Conservation (phyloP, 2,888 invertebrate species). For the Operophtera brumata region DNA sequence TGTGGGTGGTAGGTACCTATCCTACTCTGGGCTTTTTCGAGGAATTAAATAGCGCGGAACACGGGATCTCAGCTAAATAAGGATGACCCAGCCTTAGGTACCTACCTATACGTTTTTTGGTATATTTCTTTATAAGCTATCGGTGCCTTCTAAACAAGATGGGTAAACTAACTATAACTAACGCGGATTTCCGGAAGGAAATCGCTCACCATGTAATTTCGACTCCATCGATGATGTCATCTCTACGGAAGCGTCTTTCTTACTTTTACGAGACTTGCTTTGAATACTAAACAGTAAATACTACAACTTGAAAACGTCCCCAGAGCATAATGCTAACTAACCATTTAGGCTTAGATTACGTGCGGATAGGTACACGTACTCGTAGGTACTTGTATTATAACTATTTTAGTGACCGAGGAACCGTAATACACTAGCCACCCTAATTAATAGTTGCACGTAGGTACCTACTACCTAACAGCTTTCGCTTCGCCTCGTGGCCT, state of each 20-base stretch:
- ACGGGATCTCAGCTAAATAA: no score
- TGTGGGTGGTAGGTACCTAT: no score
- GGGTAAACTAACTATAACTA: no score
- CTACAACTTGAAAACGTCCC: constrained; percentile 18
- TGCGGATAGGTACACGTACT: no score
- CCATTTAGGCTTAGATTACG: no score
- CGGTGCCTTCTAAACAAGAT: no score
- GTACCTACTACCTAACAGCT: constrained; percentile 46
- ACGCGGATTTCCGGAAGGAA: constrained; percentile 17
- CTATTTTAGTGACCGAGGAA: background rate
- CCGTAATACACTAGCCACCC: constrained; percentile 2
- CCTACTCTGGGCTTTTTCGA: no score
- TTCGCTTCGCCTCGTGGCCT: constrained; percentile 66
- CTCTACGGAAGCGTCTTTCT: constrained; percentile 18
- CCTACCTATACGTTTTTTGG: no score
- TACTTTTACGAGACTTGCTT: constrained; percentile 18
- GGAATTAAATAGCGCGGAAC: no score
- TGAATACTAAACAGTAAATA: constrained; percentile 24
- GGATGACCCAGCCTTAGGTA: no score
- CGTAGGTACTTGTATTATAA: no score
- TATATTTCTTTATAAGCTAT: no score
- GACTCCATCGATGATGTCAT: constrained; percentile 23
- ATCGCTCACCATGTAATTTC: background rate
- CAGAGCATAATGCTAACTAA: constrained; percentile 10
- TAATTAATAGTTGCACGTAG: constrained; percentile 47